These are phyloP conservation scores for Aphaenogaster ashmeadi DNA, from an alignment of 1,140 invertebrate genomes.

Conservation along the genomic window DNA sequence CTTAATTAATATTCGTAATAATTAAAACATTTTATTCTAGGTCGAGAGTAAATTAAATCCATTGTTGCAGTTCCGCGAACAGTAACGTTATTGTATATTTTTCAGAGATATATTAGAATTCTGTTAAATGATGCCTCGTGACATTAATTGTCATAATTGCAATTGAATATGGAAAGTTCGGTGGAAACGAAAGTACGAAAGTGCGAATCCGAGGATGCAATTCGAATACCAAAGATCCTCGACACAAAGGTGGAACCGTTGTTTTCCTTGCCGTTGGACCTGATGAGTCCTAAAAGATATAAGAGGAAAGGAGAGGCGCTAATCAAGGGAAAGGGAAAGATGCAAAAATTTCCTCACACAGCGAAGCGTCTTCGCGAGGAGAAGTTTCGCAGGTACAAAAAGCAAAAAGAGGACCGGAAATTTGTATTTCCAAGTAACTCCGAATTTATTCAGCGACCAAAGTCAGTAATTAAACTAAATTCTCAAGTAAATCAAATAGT, in stretches of 20 bases:
- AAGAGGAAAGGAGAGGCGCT: constrained; percentile 30
- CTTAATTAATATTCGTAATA: not conserved
- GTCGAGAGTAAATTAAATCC: not conserved
- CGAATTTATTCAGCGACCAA: not conserved
- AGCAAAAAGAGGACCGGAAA: not conserved
- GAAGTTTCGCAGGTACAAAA: constrained; percentile 75
- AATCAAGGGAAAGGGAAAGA: constrained; percentile 53
- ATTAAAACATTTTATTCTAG: not conserved
- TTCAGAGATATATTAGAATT: constrained; percentile 27
- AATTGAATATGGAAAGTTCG: constrained; percentile 64
- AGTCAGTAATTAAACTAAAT: constrained; percentile 35
- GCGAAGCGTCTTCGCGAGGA: constrained; percentile 72
- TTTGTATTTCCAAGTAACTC: not conserved
- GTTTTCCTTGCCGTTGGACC: constrained; percentile 72
- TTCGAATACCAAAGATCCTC: constrained; percentile 43
- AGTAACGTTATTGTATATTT: constrained; percentile 5
- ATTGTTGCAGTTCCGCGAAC: not conserved
- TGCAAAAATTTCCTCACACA: constrained; percentile 65
- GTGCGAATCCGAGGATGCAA: not conserved
- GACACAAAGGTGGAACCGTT: constrained; percentile 70
- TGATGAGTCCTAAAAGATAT: constrained; percentile 63
- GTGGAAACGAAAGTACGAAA: constrained; percentile 16
- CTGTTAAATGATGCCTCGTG: too few species aligned
- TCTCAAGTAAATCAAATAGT: not conserved
- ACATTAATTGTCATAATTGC: constrained; percentile 13